Evolutionary conservation across 1,140 invertebrate species (phyloP), one percentile per base, ranked within the genome.

Genomic region (Tetraneura akinire): DNA sequence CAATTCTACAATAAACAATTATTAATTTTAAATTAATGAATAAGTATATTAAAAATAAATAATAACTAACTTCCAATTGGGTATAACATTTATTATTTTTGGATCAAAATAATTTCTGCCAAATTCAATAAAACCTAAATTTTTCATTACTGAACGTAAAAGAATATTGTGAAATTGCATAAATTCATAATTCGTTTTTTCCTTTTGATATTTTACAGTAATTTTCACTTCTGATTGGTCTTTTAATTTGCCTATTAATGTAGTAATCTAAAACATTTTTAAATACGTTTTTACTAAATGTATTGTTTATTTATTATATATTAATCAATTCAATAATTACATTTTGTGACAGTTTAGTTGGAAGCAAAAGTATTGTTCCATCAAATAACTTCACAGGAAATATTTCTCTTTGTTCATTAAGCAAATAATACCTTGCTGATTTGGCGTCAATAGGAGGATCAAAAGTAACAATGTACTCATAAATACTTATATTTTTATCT

Each of bases 101-200:
- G 92, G 91, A 86, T 94, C 91, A 85, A 91, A 98, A 83, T 90
- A 92, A 83, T 95, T 91, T 16, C 92, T 85, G 14, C 93, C 92
- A 82, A 97, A 91, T 80, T 90, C 89, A 0, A 91, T 89, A 85
- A 94, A 89, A 64, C 92, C 86, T 64, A 98, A 86, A 5, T 90
- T 89, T 80, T 88, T 87, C 92, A 96, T 93, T 1, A 97, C 91
- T 82, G 90, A 88, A 83, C 91, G 91, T 83, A 98, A 92, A 11
- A 97, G 84, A 80, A 94, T 87, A 85, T 97, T 97, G 84, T 94
- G 96, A n/a, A 96, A 87, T 71, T 93, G 91, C n/a, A 92, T 86
- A 85, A 92, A 92, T 66, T 95, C 91, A 32, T 86, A 86, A 1
- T 92, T 85, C 0, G 84, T 85, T 60, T 89, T 89, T 82, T 91